Base-by-base conservation (phyloP, 2,797 vertebrate genomes). In the Pipistrellus kuhlii region DNA sequence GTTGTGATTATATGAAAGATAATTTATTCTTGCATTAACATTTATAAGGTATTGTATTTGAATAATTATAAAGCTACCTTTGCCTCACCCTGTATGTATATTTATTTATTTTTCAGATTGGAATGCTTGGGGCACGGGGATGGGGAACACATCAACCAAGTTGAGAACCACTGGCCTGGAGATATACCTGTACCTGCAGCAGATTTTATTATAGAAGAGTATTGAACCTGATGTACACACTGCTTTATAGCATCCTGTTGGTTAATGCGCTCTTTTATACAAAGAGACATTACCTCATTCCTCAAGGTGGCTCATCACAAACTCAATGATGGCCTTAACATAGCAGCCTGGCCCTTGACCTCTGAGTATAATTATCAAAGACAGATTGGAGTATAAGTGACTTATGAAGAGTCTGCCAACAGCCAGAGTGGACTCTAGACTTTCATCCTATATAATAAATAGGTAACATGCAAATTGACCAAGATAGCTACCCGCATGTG, bases 161-260 rank as follows among this genome's bases (percentile, higher is more conserved):
- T 13, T 66, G 35, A 57, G 41, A 73, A 86, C 11, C 30, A 53
- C 3, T 35, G 17, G 2, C 4, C 9, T 38, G 12, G 46, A 32
- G 7, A 57, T 2, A 83, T 68, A 11, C 10, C 46, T 53, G 6
- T 62, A 68, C 3, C 6, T 38, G 21, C 8, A 32, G 10, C n/a
- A 5, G 9, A 2, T 57, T 83, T 4, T 46, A 4, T 41, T 51
- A 30, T 1, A 68, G 23, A 3, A 81, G 35, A 80, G 55, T 5
- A n/a, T 0, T 57, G 59, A 59, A 5, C 30, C 11, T 27, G 12
- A n/a, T 9, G 0, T 57, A n/a, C 3, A 6, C 11, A 41, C 3
- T 55, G 21, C 13, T 85, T 76, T 81, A 6, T 15, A 48, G 72
- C 2, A 44, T n/a, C 1, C 14, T 72, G 3, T 48, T 30, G 77